A percentile compares a stretch with the other conserved stretches of the same genome.
Evolutionary conservation across 2,113 vertebrate species (phyloP).

Genomic region (Periophthalmodon schlosseri): DNA sequence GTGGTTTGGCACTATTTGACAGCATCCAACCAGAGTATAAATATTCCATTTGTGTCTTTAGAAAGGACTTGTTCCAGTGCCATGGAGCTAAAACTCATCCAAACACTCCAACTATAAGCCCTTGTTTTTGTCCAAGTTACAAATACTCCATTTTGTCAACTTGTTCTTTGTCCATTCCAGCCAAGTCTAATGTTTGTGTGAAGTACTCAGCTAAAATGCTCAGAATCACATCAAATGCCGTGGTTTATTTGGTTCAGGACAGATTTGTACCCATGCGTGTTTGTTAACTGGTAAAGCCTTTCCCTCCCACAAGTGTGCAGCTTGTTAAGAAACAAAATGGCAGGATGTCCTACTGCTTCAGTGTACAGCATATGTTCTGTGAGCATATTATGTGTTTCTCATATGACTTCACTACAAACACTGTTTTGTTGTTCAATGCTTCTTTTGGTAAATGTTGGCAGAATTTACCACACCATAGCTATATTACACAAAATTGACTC

Average conservation of each 20-base stretch:
- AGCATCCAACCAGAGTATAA: background rate
- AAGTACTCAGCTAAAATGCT: conserved; percentile 4
- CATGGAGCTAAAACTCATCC: conserved; percentile 1
- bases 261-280: background rate
- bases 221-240: conserved; percentile 5
- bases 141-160: conserved; percentile 2
- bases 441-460: background rate
- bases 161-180: conserved; percentile 18
- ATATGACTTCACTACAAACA: background rate
- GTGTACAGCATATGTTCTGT: background rate
- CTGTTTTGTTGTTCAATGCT: background rate
- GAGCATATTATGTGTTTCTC: background rate
- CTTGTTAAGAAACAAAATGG: conserved; percentile 15
- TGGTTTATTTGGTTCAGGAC: conserved; percentile 17
- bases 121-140: conserved; percentile 1
- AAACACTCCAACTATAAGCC: background rate
- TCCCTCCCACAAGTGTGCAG: conserved; percentile 14
- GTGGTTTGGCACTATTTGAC: background rate
- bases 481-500: too few relatives aligned
- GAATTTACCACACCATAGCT: too few relatives aligned
- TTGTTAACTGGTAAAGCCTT: conserved; percentile 8
- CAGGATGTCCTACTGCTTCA: conserved; percentile 14
- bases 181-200: conserved; percentile 16
- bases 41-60: background rate
- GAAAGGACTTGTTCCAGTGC: background rate